Base-by-base conservation (phyloP, 2,113 vertebrate species). In the Pangasianodon gigas region DNA sequence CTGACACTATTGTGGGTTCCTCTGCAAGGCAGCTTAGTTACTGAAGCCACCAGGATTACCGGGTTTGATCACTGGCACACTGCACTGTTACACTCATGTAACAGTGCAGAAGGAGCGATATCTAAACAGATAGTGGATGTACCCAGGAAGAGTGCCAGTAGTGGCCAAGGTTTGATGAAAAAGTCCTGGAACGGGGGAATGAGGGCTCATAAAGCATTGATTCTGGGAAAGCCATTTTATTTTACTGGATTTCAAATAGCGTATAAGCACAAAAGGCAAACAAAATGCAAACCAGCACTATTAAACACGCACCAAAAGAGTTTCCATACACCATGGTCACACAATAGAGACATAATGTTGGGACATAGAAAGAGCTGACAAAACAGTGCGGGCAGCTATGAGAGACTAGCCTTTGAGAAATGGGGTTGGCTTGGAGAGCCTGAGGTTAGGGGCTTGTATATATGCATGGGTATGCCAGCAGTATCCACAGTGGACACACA, bases 171-270 rank as follows among this genome's bases (percentile, higher is more conserved):
- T 91, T 90, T 94, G 94, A 94, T 95, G 92, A 95, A 95, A 92
- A 91, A 93, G 91, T 93, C 92, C 88, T 92, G 91, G 92, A 93
- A 94, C 93, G 93, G 93, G 93, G 93, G 95, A 91, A 92, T 91
- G 92, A 94, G 90, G 92, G 91, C 93, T 94, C 94, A 95, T 96
- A 95, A 95, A 96, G 91, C 92, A 91, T 92, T 48, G 92, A 93
- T 96, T 96, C 95, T 96, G 95, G 95, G 95, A 96, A 96, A 95
- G 91, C 90, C 93, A 95, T 95, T 95, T 65, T 13, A 90, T 93
- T 96, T 95, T 95, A 95, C 92, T 93, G 92, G 95, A 93, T 94
- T 95, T 94, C 91, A 93, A 91, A 92, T 92, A 93, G 94, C 83
- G 91, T 93, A 94, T 92, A 93, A 94, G 93, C 92, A 91, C 87